Base-by-base conservation (phyloP, 2,797 vertebrate species). In the Sternarchorhynchus goeldii region DNA sequence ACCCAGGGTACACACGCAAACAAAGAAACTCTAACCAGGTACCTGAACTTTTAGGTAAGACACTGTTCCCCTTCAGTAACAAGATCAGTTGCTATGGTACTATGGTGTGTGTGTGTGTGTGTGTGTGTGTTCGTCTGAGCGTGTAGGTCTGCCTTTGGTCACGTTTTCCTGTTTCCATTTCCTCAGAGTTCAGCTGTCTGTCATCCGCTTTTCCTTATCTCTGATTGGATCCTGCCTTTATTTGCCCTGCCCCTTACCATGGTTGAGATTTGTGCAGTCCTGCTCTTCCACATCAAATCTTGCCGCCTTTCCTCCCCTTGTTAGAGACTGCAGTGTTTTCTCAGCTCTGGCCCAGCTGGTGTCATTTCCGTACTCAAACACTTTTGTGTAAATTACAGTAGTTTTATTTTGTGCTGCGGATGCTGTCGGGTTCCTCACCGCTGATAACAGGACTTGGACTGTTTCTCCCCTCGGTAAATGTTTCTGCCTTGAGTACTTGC, bases 31-130 rank as follows among this genome's bases (percentile, higher is more conserved):
- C 79, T 88, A 77, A 84, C 88, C 85, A 83, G 88, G 87, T 90
- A 87, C 87, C 85, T 55, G 77, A n/a, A 63, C 79, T 80, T 77
- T 75, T 83, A 71, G 82, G 36, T 79, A 60, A 84, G 73, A 79
- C 83, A 84, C 45, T 87, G 84, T 86, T 75, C 81, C 76, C 81
- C 86, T 73, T 82, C 64, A 10, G 39, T 53, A 75, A 81, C 83
- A 25, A 25, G 25, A 25, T 25, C 25, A 0, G 90, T 92, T 91
- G 87, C 87, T 87, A 90, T 92, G 90, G 86, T 83, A n/a, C 68
- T 55, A 74, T 88, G 88, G 83, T 60, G 81, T 64, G 64, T 14
- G 55, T 69, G 10, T 25, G n/a, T 17, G 29, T 32, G 21, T 55
- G 39, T 20, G 41, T 17, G 57, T 58, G 62, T 39, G 18, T 29